Percentiles rank a stretch among this genome's conserved stretches.
These are phyloP conservation scores for Brachyalestes nurse DNA, from an alignment of 2,797 vertebrate species.

Conservation along the genomic window DNA sequence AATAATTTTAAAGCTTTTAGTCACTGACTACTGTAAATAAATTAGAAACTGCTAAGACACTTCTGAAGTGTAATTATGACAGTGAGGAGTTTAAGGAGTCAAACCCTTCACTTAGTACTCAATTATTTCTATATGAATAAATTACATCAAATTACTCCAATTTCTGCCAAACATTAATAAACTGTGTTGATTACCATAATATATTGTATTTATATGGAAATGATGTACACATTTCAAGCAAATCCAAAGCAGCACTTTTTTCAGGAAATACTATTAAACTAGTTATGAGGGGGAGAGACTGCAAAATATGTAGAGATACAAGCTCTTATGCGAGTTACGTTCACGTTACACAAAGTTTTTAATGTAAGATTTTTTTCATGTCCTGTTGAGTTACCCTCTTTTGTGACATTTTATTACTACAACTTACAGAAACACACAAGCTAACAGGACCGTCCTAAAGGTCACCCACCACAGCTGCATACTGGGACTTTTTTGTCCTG, in stretches of 20 bases:
- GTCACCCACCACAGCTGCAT: not conserved
- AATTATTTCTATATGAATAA: not conserved
- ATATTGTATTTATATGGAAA: not conserved
- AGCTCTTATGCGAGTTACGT: too few relatives aligned
- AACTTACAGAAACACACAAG: not conserved
- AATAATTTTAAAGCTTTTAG: too few relatives aligned
- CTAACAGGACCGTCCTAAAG: conserved; percentile 38
- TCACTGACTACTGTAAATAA: not conserved
- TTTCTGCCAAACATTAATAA: not conserved
- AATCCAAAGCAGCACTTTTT: not conserved
- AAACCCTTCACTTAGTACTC: too few relatives aligned
- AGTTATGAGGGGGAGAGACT: too few relatives aligned
- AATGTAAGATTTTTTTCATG: too few relatives aligned
- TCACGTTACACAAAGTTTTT: too few relatives aligned
- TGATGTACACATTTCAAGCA: not conserved
- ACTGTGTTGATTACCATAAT: not conserved
- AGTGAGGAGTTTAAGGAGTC: too few relatives aligned
- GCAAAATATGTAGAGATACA: too few relatives aligned
- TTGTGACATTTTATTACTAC: not conserved
- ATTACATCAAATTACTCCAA: not conserved
- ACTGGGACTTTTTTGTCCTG: not conserved
- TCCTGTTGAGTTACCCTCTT: not conserved
- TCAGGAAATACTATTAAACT: too few relatives aligned
- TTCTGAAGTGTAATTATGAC: too few relatives aligned
- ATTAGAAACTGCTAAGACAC: not conserved